These are phyloP conservation scores for Peromyscus nudipes DNA, from an alignment of 2,797 vertebrate genomes.

Conservation along the genomic window DNA sequence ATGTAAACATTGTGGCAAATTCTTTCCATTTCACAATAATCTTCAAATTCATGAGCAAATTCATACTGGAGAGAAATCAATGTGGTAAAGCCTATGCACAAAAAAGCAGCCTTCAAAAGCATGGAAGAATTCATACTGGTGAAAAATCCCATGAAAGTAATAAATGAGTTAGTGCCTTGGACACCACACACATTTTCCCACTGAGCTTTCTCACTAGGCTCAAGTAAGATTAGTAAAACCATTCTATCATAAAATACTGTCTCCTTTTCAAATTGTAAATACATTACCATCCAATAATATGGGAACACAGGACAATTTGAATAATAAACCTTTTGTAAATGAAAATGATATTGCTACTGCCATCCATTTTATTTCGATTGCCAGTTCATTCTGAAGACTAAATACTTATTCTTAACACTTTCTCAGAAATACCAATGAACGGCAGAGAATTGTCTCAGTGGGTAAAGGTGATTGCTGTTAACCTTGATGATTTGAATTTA, in stretches of 20 bases:
- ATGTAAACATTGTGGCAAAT: too few relatives aligned
- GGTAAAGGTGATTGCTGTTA: background rate
- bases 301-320: background rate
- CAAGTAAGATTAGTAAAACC: background rate
- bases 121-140: background rate
- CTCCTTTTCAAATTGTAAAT: too few relatives aligned
- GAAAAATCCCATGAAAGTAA: background rate
- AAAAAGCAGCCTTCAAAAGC: background rate
- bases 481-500: background rate
- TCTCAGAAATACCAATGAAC: background rate
- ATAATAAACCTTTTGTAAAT: background rate
- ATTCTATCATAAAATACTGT: background rate
- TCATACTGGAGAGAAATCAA: background rate
- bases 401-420: background rate
- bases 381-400: background rate
- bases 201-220: background rate
- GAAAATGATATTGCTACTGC: background rate
- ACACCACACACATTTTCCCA: background rate
- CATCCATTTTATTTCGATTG: background rate
- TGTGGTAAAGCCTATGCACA: background rate
- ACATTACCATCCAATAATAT: background rate
- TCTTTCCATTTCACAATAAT: background rate
- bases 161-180: background rate
- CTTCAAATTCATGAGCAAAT: background rate
- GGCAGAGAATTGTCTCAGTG: background rate